These are phyloP conservation scores for Darevskia mixta DNA, from an alignment of 2,797 vertebrate species.

Conservation along the genomic window DNA sequence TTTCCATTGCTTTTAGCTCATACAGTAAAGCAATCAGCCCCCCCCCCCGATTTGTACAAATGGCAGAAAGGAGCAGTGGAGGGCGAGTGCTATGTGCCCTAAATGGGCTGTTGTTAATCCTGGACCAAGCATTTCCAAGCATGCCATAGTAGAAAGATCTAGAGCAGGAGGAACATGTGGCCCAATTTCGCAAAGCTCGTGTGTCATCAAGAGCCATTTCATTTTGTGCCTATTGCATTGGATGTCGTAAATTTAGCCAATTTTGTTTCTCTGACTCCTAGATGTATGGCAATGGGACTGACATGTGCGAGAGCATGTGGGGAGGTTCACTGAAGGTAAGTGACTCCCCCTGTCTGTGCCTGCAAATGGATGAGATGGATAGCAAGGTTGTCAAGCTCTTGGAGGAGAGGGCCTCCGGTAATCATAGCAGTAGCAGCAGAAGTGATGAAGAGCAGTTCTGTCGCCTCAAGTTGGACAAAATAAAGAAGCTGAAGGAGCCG, in stretches of 20 bases:
- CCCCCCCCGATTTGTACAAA: background rate
- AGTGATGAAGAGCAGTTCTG: constrained; percentile 60
- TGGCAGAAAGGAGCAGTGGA: constrained; percentile 28
- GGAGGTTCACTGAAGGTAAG: constrained; percentile 74
- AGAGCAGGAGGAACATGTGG: background rate
- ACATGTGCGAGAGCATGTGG: constrained; percentile 78
- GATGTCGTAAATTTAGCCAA: constrained; percentile 31
- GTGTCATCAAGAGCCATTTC: background rate
- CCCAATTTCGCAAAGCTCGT: background rate
- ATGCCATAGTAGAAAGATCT: background rate
- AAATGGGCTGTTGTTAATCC: constrained; percentile 11
- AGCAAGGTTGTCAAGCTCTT: constrained; percentile 63
- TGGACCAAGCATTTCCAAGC: background rate
- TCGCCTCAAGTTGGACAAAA: constrained; percentile 51
- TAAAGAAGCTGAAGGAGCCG: constrained; percentile 19
- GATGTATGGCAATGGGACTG: constrained; percentile 73
- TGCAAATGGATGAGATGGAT: constrained; percentile 76
- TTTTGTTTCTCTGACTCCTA: constrained; percentile 58
- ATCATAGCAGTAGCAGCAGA: background rate
- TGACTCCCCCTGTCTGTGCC: constrained; percentile 73
- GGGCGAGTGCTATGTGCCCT: constrained; percentile 38
- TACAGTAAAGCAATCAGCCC: constrained; percentile 2
- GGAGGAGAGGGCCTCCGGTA: background rate
- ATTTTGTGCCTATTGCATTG: background rate
- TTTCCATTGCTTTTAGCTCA: background rate